Percentiles rank a stretch among this genome's conserved stretches.
phyloP scores from a whole-genome alignment of 2,113 vertebrate species.

The Casuarius casuarius region DNA sequence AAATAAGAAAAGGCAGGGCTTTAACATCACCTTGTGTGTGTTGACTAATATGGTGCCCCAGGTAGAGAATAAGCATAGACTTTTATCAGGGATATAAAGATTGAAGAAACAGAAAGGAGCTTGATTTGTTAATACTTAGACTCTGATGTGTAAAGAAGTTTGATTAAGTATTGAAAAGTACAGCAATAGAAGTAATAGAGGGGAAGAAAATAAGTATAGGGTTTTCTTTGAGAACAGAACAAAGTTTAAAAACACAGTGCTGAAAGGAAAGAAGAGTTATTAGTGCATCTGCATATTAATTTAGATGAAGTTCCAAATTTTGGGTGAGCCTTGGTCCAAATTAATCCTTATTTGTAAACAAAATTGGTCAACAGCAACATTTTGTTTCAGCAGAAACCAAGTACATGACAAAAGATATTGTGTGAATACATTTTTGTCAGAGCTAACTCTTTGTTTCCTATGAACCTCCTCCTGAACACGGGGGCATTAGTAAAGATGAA shows the following conservation, averaged over 20 bases:
- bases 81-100: not conserved
- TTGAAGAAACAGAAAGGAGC: not conserved
- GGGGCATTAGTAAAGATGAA: not conserved
- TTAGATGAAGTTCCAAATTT: not conserved
- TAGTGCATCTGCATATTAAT: not conserved
- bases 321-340: not conserved
- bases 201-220: not conserved
- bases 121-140: not conserved
- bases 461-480: not conserved
- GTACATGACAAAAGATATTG: not conserved
- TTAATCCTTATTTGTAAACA: not conserved
- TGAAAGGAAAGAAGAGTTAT: not conserved
- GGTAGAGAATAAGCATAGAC: not conserved
- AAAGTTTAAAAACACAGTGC: not conserved
- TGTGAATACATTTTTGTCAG: not conserved
- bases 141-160: not conserved
- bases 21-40: not conserved
- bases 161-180: not conserved
- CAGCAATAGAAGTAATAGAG: not conserved
- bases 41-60: not conserved
- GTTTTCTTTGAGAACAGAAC: not conserved
- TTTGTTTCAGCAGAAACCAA: not conserved
- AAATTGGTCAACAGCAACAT: not conserved
- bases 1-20: not conserved
- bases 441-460: not conserved